Conservation (phyloP, 2,888 invertebrate species). For the Stenchaetothrips biformis region DNA sequence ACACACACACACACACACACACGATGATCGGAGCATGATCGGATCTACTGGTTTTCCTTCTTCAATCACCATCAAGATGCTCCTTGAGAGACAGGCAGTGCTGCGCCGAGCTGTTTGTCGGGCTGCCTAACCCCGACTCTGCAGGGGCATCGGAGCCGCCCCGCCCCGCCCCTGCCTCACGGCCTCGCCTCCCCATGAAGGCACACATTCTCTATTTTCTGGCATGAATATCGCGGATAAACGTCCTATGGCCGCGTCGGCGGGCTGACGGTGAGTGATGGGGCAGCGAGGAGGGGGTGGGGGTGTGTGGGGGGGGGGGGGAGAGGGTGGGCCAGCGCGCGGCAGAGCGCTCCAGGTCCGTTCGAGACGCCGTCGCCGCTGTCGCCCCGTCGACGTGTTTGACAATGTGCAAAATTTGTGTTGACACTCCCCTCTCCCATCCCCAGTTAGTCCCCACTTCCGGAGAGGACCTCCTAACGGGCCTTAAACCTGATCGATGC, state of each 20-base stretch:
- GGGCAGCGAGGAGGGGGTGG: not conserved
- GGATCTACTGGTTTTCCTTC: too few relatives aligned
- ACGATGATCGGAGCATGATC: too few relatives aligned
- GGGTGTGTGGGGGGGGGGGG: not conserved
- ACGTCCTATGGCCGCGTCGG: not conserved
- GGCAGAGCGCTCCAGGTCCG: not conserved
- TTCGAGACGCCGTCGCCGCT: not conserved
- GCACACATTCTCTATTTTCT: too few relatives aligned
- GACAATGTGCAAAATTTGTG: conserved; percentile 25
- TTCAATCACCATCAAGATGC: too few relatives aligned
- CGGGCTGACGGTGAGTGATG: conserved; percentile 14
- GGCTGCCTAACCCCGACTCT: too few relatives aligned
- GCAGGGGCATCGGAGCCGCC: not conserved
- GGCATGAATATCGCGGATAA: too few relatives aligned
- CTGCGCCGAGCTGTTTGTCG: too few relatives aligned
- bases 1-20: too few relatives aligned
- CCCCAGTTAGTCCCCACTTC: not conserved
- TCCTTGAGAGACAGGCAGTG: too few relatives aligned
- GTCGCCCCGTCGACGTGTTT: not conserved
- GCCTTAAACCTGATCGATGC: too few relatives aligned
- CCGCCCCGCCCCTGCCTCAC: not conserved
- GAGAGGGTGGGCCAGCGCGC: not conserved
- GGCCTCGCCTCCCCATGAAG: not conserved
- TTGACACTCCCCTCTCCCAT: not conserved
- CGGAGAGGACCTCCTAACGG: too few relatives aligned